Base-by-base conservation (phyloP, 2,113 vertebrate species). In the Rallus limicola region DNA sequence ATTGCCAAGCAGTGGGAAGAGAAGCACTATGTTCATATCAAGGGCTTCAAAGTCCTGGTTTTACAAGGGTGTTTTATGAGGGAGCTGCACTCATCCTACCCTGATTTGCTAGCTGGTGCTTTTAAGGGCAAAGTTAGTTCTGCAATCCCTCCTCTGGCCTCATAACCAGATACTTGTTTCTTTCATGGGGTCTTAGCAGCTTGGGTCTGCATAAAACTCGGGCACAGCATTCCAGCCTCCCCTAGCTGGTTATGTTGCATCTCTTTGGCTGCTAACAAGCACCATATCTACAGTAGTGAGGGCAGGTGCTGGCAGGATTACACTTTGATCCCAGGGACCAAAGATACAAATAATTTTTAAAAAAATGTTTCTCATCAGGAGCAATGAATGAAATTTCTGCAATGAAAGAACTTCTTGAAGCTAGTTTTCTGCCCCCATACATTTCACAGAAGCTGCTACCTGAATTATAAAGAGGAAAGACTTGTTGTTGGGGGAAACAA, bases 11-110 rank as follows among this genome's bases (percentile, higher is more conserved):
- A 82, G 34, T 3, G 4, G 40, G 53, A 80, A 79, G 58, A 60
- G 58, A 65, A 36, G 48, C 40, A 34, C 70, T 13, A 23, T 3
- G 0, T 86, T 55, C 26, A 19, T 44, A 50, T 42, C 80, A 60
- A 76, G 44, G n/a, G 44, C 62, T 75, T 72, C 83, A 56, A 92
- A 82, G 86, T 95, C 80, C 85, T 72, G 15, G 17, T 9, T 87
- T 88, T 75, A 79, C 33, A 20, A 28, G 17, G 10, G 13, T 74
- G 42, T 68, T 68, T 94, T 63, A 79, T 1, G 3, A 69, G 42
- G 42, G 20, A 91, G 20, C 34, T 67, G 55, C 10, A 3, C 19
- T 52, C 29, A 24, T 28, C 65, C 77, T 75, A 6, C 33, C 56
- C 59, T 76, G 63, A 31, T 56, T 44, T 77, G 33, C 48, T 59